Evolutionary conservation across 1,140 invertebrate genomes (phyloP).

Genomic region (Tenebrio molitor): DNA sequence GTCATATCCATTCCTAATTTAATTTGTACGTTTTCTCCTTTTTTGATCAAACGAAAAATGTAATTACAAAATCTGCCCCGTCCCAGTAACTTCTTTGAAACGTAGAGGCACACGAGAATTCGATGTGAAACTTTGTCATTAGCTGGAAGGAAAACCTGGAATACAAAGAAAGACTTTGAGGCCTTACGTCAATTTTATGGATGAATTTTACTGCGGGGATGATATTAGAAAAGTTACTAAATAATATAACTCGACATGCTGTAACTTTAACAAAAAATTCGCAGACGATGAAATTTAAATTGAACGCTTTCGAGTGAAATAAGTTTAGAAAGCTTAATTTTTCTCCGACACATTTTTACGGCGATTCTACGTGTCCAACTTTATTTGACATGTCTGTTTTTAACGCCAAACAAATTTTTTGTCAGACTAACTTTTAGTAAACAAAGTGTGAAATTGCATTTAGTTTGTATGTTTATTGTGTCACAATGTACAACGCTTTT

Average conservation of each 20-base stretch:
- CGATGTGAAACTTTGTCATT: not conserved
- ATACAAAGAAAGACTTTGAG: constrained; percentile 14
- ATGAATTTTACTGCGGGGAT: not conserved
- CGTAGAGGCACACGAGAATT: not conserved
- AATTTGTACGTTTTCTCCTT: no score
- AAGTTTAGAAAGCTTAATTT: not conserved
- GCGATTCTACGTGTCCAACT: no score
- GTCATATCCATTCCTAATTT: no score
- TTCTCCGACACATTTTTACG: not conserved
- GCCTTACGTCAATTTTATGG: not conserved
- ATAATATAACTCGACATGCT: not conserved
- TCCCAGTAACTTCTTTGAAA: not conserved
- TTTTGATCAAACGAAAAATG: no score
- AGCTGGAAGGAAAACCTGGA: not conserved
- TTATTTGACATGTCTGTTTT: no score
- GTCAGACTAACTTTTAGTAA: no score
- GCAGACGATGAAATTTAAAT: constrained; percentile 18
- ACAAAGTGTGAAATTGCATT: no score
- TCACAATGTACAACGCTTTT: no score
- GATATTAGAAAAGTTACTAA: constrained; percentile 23
- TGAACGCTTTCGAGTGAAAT: not conserved
- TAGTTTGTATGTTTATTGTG: no score
- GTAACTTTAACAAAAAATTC: not conserved
- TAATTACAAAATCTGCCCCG: not conserved
- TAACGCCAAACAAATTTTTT: no score